phyloP scores from a whole-genome alignment of 2,888 invertebrate species.

The Tetragnatha montana region DNA sequence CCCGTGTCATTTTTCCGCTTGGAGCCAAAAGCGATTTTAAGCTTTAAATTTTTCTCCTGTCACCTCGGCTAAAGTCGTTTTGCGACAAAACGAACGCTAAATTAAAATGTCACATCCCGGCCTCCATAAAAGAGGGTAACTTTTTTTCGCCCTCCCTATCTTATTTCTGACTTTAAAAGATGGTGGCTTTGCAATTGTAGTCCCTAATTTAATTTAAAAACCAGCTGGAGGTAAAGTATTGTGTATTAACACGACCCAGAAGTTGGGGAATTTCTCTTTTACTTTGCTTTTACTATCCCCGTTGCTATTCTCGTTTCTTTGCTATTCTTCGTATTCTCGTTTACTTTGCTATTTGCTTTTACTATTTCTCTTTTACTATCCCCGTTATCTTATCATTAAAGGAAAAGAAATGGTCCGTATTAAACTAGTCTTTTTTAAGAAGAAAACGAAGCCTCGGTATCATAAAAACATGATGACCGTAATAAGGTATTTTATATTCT shows the following conservation, averaged over 20 bases:
- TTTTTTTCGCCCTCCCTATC: neutral
- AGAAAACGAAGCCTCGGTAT: no score
- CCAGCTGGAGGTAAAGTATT: neutral
- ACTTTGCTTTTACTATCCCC: no score
- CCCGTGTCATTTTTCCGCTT: conserved; percentile 40
- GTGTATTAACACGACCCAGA: neutral
- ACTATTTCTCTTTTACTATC: no score
- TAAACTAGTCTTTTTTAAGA: no score
- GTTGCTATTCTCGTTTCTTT: no score
- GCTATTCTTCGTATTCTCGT: no score
- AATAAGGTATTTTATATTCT: no score
- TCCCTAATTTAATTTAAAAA: neutral
- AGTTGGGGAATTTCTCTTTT: no score
- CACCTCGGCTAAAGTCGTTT: conserved; percentile 11
- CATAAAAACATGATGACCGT: no score
- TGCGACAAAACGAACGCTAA: conserved; percentile 25
- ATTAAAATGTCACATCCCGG: conserved; percentile 44
- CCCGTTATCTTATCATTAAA: no score
- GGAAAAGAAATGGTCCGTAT: no score
- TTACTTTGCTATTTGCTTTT: no score
- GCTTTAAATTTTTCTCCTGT: conserved; percentile 5
- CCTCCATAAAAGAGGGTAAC: neutral
- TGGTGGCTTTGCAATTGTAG: neutral
- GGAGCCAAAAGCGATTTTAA: conserved; percentile 43
- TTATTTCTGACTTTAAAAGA: neutral